Conservation (phyloP, 2,113 vertebrate genomes). For the Gambusia holbrooki region DNA sequence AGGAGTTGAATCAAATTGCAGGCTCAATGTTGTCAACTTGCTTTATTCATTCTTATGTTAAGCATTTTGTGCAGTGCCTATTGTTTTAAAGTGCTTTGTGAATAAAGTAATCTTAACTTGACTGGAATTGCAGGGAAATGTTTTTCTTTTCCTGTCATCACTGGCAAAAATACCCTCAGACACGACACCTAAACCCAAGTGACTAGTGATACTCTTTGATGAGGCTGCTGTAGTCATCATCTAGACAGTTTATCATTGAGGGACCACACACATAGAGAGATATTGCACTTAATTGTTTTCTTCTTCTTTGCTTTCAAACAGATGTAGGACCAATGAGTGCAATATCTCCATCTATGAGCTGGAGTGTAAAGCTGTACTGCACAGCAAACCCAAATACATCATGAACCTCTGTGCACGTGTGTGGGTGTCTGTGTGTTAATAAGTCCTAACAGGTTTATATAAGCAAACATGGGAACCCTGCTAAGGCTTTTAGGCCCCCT, state of each 20-base stretch:
- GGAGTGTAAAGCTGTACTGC: too few relatives aligned
- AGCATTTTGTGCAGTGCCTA: not conserved
- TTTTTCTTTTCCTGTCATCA: not conserved
- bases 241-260: too few relatives aligned
- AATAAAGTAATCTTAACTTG: not conserved
- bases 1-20: not conserved
- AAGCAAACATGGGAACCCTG: not conserved
- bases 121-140: not conserved
- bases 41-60: not conserved
- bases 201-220: too few relatives aligned
- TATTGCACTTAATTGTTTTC: too few relatives aligned
- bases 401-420: too few relatives aligned
- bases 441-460: not conserved
- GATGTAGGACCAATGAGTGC: too few relatives aligned
- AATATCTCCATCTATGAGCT: too few relatives aligned
- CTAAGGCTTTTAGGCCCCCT: not conserved
- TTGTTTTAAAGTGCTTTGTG: not conserved
- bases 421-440: not conserved
- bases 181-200: too few relatives aligned
- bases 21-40: not conserved
- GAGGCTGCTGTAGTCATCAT: too few relatives aligned
- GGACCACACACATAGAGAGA: too few relatives aligned
- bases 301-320: too few relatives aligned
- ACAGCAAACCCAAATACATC: too few relatives aligned
- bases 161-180: not conserved